A percentile compares a stretch with the other conserved stretches of the same genome.
phyloP scores from a whole-genome alignment of 2,113 vertebrate species.

The Carollia perspicillata region DNA sequence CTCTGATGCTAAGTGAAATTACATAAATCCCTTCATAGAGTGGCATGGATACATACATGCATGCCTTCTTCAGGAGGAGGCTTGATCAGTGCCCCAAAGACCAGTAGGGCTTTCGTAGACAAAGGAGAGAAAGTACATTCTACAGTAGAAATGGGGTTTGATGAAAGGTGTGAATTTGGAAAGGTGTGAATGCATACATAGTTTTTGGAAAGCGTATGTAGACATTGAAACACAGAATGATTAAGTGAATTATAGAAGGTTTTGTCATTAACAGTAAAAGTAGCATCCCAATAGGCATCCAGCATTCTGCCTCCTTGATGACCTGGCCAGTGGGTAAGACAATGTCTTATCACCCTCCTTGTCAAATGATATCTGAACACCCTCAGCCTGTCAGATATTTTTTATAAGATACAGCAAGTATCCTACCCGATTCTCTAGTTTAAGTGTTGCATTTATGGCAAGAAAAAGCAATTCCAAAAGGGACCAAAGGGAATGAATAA shows the following conservation, averaged over 20 bases:
- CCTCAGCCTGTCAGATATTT: not conserved
- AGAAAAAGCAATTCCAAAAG: conserved; percentile 39
- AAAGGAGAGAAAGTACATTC: not conserved
- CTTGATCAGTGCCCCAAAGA: not conserved
- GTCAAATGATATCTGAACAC: not conserved
- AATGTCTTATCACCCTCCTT: not conserved
- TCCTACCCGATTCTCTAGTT: not conserved
- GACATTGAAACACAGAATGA: not conserved
- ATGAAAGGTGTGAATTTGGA: not conserved
- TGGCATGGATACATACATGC: not conserved
- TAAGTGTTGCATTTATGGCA: conserved; percentile 40
- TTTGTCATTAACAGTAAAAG: not conserved
- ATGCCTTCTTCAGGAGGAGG: not conserved
- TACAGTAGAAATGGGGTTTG: not conserved
- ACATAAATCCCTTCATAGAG: not conserved
- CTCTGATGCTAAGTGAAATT: not conserved
- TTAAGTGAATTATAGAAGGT: conserved; percentile 7
- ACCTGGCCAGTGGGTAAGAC: not conserved
- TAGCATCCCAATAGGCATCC: not conserved
- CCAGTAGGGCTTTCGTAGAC: not conserved
- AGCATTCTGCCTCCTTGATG: not conserved
- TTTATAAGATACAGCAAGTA: not conserved
- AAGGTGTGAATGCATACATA: not conserved
- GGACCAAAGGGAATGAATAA: conserved; percentile 30
- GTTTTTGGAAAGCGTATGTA: not conserved